Percentiles rank a stretch among this genome's conserved stretches.
phyloP scores from a whole-genome alignment of 2,797 vertebrate species.

The Tarsius wallacei region DNA sequence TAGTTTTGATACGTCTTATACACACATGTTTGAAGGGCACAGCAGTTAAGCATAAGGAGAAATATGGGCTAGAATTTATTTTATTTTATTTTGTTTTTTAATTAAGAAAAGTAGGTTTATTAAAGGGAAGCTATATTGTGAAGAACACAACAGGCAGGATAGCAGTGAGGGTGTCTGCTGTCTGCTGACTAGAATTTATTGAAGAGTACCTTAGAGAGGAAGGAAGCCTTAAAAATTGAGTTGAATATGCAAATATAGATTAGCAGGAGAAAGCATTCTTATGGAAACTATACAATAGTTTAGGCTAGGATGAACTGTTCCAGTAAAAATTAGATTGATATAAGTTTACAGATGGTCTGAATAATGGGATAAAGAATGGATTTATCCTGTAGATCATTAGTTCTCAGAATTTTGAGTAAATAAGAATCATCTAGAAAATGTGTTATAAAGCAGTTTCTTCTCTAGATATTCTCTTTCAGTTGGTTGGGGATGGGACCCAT shows the following conservation, averaged over 20 bases:
- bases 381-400: neutral
- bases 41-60: slow-evolving; percentile 17
- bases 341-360: slow-evolving; percentile 16
- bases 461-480: neutral
- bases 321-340: slow-evolving; percentile 8
- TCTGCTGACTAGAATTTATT: neutral
- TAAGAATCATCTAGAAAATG: neutral
- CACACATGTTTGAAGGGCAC: neutral
- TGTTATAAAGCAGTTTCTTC: neutral
- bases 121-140: no score
- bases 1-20: neutral
- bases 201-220: neutral
- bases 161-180: no score
- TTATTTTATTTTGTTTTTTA: neutral
- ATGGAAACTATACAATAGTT: neutral
- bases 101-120: no score
- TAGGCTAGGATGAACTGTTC: neutral
- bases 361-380: neutral
- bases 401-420: slow-evolving; percentile 55
- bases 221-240: neutral
- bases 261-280: neutral
- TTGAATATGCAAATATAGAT: neutral
- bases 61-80: neutral
- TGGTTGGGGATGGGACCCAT: neutral
- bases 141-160: no score